Base-by-base conservation (phyloP, 2,113 vertebrate species). In the Reinhardtius hippoglossoides region DNA sequence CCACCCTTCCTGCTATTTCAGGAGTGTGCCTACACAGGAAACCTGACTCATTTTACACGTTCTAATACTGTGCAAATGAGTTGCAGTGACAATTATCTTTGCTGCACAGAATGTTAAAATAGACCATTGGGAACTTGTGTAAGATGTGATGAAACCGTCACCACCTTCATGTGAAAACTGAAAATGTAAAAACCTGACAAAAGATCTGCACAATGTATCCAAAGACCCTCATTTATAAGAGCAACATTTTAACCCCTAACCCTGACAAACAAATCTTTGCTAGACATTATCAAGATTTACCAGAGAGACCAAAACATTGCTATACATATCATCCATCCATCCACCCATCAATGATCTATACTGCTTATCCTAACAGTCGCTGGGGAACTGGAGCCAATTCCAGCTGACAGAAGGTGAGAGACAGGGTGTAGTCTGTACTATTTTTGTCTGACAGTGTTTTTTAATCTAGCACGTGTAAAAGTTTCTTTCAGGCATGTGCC, bases 41-140 rank as follows among this genome's bases (percentile, higher is more conserved):
- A 54, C 54, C 37, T 71, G 75, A 59, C 71, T 76, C 73, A 61
- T 80, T 78, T 74, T 70, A n/a, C n/a, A n/a, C 57, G 18, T 64
- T 64, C 61, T 9, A 59, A 71, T 31, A 40, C 24, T 48, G 61
- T 12, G 61, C 21, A 72, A 68, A 74, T 64, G 66, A 24, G 59
- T 20, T 77, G 56, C 66, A 72, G 75, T 0, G 2, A 35, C 13
- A 66, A 72, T 67, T 37, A 57, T 20, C 40, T 55, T 65, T 54
- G 35, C 37, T 35, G 16, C 40, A 52, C 40, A 72, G 27, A 69
- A 58, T 57, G 18, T 2, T 15, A 59, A 69, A 58, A 52, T n/a
- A 2, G 20, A 59, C 52, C 27, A 20, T 8, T 13, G 63, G 35
- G 60, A 13, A 40, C 6, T 21, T 16, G 46, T 16, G 46, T 23